Evolutionary conservation across 2,113 vertebrate species (phyloP), one percentile per base, ranked within the genome.

Genomic region (Antechinus flavipes): DNA sequence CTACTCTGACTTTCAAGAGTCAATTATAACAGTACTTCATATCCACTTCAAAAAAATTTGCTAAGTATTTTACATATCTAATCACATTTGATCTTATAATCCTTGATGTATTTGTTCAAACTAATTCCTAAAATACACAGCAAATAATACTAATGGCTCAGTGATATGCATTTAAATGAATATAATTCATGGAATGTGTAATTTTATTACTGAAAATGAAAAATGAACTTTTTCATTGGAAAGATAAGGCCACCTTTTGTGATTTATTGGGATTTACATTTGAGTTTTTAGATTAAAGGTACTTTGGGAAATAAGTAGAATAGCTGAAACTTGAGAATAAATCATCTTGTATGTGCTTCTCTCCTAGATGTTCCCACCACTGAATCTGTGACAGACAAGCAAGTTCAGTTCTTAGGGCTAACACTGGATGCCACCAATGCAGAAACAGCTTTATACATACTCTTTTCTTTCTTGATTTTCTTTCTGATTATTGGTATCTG

Each of bases 351-450:
- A 26, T 53, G 90, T 84, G n/a, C 49, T 94, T 47, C 22, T 95
- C 42, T 96, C 89, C 95, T 96, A 98, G 97, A 90, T 92, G 90
- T 90, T 24, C 92, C 95, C 42, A 95, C 94, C 1, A 0, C n/a
- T 4, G 96, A 58, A 89, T 94, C 95, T 10, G 1, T 0, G 11
- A 27, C 16, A 42, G 10, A 84, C 0, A 76, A 90, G 50, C 26
- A 47, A 0, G 98, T 99, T 54, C 54, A 0, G 0, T 99, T 99
- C 95, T 95, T 99, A 95, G 99, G 99, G 2, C n/a, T 99, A 91
- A 76, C 92, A 0, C 97, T 99, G 6, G 97, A 98, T 0, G 2
- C 91, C 1, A 23, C 91, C 0, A 96, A 95, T 26, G 99, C 99
- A 27, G 98, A 99, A 97, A 97, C 90, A 2, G 99, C 98, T 4